Percentiles rank a stretch among this genome's conserved stretches.
Evolutionary conservation across 2,113 vertebrate species (phyloP).

Genomic region (Sturnira hondurensis): DNA sequence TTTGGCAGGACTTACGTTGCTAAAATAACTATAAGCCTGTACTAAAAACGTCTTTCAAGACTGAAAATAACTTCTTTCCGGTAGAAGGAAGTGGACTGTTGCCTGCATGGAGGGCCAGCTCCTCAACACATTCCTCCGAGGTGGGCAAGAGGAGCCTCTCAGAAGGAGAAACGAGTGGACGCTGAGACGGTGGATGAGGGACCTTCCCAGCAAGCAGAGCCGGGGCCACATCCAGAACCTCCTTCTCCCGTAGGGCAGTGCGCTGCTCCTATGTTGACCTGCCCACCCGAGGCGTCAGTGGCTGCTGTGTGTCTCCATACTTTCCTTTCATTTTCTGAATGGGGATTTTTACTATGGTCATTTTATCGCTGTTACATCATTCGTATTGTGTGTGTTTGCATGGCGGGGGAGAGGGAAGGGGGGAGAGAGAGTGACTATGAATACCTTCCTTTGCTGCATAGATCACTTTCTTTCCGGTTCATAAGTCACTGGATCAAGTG

Average conservation of each 20-base stretch:
- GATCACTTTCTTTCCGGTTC: neutral
- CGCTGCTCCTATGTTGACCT: too few relatives aligned
- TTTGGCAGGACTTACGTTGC: neutral
- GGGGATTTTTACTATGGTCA: neutral
- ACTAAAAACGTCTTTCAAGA: neutral
- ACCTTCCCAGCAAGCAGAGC: too few relatives aligned
- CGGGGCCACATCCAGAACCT: neutral
- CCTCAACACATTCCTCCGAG: too few relatives aligned
- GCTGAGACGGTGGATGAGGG: neutral
- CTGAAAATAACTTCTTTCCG: neutral
- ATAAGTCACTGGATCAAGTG: neutral
- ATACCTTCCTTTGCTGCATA: neutral
- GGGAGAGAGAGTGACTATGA: neutral
- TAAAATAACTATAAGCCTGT: neutral
- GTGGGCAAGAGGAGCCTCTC: neutral
- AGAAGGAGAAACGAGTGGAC: neutral
- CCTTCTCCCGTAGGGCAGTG: neutral
- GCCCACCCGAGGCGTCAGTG: accelerated
- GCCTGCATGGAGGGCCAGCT: neutral
- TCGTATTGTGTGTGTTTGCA: neutral
- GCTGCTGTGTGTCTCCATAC: neutral
- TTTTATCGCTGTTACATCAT: neutral
- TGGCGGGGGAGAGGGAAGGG: neutral
- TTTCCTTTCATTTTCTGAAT: neutral
- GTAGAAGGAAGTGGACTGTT: neutral